Evolutionary conservation across 2,113 vertebrate species (phyloP), one percentile per base, ranked within the genome.

Genomic region (Cinclus mexicanus): DNA sequence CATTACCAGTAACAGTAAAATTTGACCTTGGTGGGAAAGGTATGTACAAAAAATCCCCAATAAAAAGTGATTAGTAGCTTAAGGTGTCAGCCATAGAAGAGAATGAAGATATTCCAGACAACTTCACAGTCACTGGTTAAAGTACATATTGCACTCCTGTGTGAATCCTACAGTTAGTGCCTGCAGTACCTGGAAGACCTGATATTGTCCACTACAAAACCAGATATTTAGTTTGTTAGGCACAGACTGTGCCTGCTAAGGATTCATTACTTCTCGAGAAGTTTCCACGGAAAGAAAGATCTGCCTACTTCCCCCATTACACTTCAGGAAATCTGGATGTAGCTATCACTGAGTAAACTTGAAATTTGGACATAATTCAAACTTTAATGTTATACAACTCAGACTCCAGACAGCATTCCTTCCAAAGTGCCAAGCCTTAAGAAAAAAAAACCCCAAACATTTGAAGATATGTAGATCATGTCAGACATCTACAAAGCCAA

Each of bases 341-440:
- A 82, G 67, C 75, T 93, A 77, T 90, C 90, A 76, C 70, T 70
- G 57, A 90, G 67, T 49, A 95, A 95, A 93, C 87, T 86, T 90
- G 70, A 93, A 80, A 93, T 50, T 55, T 96, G 95, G 87, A 93
- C 53, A 69, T 87, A 93, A 83, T 87, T 97, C 94, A 95, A 85
- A 91, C 12, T 76, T 89, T 6, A 42, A 57, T 85, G 81, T 95
- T 94, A 89, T 24, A 61, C 89, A 95, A 95, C 67, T 72, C 69
- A 85, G 65, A 71, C 46, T 94, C 55, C 82, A 85, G 70, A 85
- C 60, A 94, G 75, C 78, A 72, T 55, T 83, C 7, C 0, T 82
- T 89, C n/a, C 49, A 26, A 87, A 93, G 52, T 46, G 52, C 57
- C 57, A 89, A 94, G 93, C 28, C 65, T 49, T 61, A 89, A 79